phyloP scores from a whole-genome alignment of 2,888 invertebrate genomes.

The Melanophora roralis region DNA sequence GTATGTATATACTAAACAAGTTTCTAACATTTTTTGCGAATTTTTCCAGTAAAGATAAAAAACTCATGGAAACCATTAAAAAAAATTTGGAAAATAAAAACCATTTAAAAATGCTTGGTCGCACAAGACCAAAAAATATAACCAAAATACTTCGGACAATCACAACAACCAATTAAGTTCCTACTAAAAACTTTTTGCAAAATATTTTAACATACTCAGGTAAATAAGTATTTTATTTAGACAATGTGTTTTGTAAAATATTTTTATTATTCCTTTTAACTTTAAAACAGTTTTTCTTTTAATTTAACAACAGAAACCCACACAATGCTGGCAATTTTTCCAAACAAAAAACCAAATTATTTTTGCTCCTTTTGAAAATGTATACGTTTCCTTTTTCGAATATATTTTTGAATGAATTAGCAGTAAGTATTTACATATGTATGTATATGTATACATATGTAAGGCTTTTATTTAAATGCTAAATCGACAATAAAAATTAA shows the following conservation, averaged over 20 bases:
- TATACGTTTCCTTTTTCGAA: not conserved
- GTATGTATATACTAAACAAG: too few relatives aligned
- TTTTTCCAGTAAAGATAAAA: too few relatives aligned
- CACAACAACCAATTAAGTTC: conserved; percentile 11
- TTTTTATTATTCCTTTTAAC: not conserved
- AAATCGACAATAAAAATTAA: too few relatives aligned
- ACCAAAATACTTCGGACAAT: conserved; percentile 13
- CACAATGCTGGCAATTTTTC: conserved; percentile 50
- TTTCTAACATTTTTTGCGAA: too few relatives aligned
- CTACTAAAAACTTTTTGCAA: conserved; percentile 41
- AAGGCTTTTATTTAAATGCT: too few relatives aligned
- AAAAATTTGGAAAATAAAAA: conserved; percentile 29
- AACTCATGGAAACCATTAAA: not conserved
- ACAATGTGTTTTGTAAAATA: conserved; percentile 12
- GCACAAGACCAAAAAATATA: conserved; percentile 51
- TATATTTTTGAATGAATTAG: too few relatives aligned
- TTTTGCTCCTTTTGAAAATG: not conserved
- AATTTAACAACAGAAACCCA: conserved; percentile 35
- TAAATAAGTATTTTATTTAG: conserved; percentile 13
- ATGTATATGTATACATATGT: too few relatives aligned
- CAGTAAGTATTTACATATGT: too few relatives aligned
- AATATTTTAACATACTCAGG: conserved; percentile 40
- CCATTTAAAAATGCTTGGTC: conserved; percentile 43
- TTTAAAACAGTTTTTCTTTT: conserved; percentile 1
- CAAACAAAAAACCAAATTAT: conserved; percentile 49